Percentiles rank a stretch among this genome's conserved stretches.
Conservation (phyloP, 2,797 vertebrate genomes). For the Mormyrops attenuatus region DNA sequence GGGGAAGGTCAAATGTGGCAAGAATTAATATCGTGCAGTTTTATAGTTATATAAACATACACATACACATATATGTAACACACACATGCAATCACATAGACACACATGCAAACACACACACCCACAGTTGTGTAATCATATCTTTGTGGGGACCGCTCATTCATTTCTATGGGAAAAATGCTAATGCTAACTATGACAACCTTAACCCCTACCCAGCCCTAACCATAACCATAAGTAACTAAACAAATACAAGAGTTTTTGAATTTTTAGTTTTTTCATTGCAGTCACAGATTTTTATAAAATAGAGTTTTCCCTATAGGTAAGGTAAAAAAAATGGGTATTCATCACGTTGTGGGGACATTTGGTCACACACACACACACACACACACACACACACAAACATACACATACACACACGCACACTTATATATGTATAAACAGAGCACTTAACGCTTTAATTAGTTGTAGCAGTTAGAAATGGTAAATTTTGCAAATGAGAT, state of each 20-base stretch:
- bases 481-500: conserved; percentile 8
- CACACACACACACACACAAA: too few relatives aligned
- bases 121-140: not conserved
- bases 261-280: not conserved
- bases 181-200: not conserved
- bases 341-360: too few relatives aligned
- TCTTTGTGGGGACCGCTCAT: not conserved
- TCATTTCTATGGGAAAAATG: not conserved
- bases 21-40: not conserved
- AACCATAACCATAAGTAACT: not conserved
- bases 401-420: not conserved
- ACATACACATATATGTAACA: not conserved
- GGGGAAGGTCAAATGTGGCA: not conserved
- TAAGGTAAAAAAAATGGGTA: too few relatives aligned
- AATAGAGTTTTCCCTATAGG: not conserved
- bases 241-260: not conserved
- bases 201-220: not conserved
- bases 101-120: not conserved
- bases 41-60: not conserved
- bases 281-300: not conserved
- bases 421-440: not conserved
- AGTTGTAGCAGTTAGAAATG: not conserved
- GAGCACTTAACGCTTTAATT: not conserved
- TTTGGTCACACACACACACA: not conserved
- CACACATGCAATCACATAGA: not conserved